Evolutionary conservation across 2,113 vertebrate genomes (phyloP).

Genomic region (Bagarius yarrelli): DNA sequence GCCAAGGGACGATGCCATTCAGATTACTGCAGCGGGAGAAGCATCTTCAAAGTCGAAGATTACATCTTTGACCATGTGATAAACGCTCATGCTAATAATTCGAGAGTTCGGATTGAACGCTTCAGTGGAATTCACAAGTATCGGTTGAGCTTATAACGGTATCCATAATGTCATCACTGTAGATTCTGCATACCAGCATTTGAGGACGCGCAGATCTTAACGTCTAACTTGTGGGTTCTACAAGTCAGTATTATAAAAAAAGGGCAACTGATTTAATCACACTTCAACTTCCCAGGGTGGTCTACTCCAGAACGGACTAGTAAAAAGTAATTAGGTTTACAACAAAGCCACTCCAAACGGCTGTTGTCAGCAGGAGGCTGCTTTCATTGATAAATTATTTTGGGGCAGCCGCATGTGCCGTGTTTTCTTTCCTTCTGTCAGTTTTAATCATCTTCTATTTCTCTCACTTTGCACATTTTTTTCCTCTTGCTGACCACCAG

Average conservation of each 20-base stretch:
- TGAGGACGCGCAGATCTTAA: not conserved
- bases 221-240: not conserved
- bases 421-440: constrained; percentile 63
- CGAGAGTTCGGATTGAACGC: constrained; percentile 15
- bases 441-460: constrained; percentile 43
- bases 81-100: constrained; percentile 45
- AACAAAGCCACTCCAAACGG: constrained; percentile 25
- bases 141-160: not conserved
- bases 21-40: constrained; percentile 12
- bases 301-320: constrained; percentile 18
- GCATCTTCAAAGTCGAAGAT: constrained; percentile 65
- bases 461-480: constrained; percentile 37
- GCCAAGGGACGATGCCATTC: constrained; percentile 28
- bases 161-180: constrained; percentile 32
- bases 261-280: constrained; percentile 40
- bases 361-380: constrained; percentile 36
- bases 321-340: constrained; percentile 45
- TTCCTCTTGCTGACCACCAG: constrained; percentile 65
- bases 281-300: constrained; percentile 33
- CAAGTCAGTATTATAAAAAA: constrained; percentile 28
- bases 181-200: constrained; percentile 11
- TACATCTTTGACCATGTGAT: constrained; percentile 55
- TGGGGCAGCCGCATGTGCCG: constrained; percentile 54
- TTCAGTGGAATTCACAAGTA: constrained; percentile 6
- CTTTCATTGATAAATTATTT: constrained; percentile 56